A percentile compares a stretch with the other conserved stretches of the same genome.
Conservation (phyloP, 2,113 vertebrate species). For the Coryphaenoides rupestris region DNA sequence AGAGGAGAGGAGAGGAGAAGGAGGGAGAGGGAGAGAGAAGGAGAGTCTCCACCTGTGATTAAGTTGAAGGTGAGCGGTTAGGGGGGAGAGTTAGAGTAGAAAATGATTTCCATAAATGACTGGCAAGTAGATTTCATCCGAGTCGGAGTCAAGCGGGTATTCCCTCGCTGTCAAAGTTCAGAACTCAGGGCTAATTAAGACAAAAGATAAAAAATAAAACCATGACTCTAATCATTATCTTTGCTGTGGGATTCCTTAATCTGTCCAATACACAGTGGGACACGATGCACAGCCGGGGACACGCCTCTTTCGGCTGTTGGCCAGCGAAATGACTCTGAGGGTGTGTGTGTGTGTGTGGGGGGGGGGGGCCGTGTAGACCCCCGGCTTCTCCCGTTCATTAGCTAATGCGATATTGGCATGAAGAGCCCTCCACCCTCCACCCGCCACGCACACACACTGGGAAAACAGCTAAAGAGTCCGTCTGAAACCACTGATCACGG, state of each 20-base stretch:
- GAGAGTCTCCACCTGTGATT: constrained; percentile 56
- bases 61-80: constrained; percentile 42
- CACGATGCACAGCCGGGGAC: too few species aligned
- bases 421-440: too few species aligned
- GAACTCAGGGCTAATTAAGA: constrained; percentile 40
- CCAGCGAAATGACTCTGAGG: too few species aligned
- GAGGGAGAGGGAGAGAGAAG: too few species aligned
- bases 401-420: constrained; percentile 10
- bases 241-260: not conserved
- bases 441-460: not conserved
- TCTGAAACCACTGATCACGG: constrained; percentile 1
- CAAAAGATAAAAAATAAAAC: constrained; percentile 40
- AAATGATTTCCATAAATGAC: constrained; percentile 54
- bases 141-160: constrained; percentile 26
- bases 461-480: not conserved
- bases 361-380: not conserved
- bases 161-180: constrained; percentile 35
- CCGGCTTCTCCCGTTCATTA: constrained; percentile 3
- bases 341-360: too few species aligned
- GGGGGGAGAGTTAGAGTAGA: constrained; percentile 24
- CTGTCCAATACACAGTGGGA: not conserved
- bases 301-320: too few species aligned
- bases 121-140: constrained; percentile 41
- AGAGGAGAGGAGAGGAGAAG: constrained; percentile 21
- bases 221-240: constrained; percentile 11